Conservation (phyloP, 2,888 invertebrate genomes). For the Brenthis daphne region DNA sequence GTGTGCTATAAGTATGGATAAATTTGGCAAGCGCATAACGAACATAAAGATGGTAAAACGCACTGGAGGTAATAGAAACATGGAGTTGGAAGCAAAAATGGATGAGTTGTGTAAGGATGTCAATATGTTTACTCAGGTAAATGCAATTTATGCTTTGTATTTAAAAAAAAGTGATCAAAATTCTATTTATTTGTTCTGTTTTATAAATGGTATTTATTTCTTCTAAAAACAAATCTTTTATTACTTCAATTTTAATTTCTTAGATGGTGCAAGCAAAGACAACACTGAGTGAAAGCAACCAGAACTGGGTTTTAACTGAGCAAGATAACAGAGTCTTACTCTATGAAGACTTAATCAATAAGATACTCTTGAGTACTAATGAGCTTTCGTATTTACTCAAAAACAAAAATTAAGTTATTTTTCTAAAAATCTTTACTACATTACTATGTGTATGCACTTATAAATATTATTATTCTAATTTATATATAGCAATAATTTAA, state of each 20-base stretch:
- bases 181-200: background rate
- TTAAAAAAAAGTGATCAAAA: background rate
- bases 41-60: slow-evolving; percentile 58
- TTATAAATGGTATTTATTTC: background rate
- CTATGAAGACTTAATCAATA: slow-evolving; percentile 63
- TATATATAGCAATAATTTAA: too few species aligned
- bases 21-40: slow-evolving; percentile 61
- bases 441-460: background rate
- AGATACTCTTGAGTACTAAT: slow-evolving; percentile 64
- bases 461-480: too few species aligned
- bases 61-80: slow-evolving; percentile 51
- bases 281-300: slow-evolving; percentile 54
- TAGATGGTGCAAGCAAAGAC: slow-evolving; percentile 70
- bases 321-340: slow-evolving; percentile 49
- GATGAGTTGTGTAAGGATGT: slow-evolving; percentile 63
- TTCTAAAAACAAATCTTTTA: slow-evolving; percentile 16
- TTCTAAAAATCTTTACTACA: background rate
- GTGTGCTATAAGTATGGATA: slow-evolving; percentile 62
- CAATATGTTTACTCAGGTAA: slow-evolving; percentile 66
- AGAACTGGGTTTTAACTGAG: slow-evolving; percentile 49
- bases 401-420: slow-evolving; percentile 50
- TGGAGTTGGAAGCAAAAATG: slow-evolving; percentile 62
- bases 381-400: slow-evolving; percentile 67
- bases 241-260: slow-evolving; percentile 35
- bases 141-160: background rate